Evolutionary conservation across 2,888 invertebrate species (phyloP).

Genomic region (Eucera pruinosa): DNA sequence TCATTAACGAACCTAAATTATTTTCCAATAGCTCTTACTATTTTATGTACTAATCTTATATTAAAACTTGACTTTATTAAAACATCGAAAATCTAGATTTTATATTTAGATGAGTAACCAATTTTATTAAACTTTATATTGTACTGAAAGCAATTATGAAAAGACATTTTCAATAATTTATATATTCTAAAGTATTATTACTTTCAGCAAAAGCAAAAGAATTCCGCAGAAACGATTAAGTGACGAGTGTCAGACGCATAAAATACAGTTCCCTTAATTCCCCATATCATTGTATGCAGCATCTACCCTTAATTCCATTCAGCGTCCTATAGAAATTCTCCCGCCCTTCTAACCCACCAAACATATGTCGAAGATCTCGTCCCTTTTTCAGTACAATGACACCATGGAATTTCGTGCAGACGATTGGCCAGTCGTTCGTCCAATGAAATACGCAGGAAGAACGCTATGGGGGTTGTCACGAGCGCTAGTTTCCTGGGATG

Average conservation of each 20-base stretch:
- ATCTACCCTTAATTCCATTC: conserved; percentile 42
- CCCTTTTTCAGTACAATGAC: conserved; percentile 56
- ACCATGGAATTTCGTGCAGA: conserved; percentile 62
- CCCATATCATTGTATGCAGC: conserved; percentile 18
- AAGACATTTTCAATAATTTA: no score
- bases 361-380: conserved; percentile 65
- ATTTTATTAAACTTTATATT: no score
- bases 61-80: no score
- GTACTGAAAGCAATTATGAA: no score
- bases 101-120: no score
- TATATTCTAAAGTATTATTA: background rate
- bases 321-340: conserved; percentile 29
- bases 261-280: conserved; percentile 36
- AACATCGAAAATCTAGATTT: no score
- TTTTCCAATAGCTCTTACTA: no score
- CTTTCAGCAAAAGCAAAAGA: background rate
- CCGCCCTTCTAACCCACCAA: conserved; percentile 38
- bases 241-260: background rate
- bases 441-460: conserved; percentile 57
- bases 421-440: conserved; percentile 66
- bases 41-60: no score
- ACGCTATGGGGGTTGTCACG: conserved; percentile 49
- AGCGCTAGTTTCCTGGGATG: conserved; percentile 54
- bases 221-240: background rate
- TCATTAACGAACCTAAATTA: no score